Evolutionary conservation across 1,140 invertebrate genomes (phyloP), one percentile per base, ranked within the genome.

Genomic region (Acromyrmex heyeri): DNA sequence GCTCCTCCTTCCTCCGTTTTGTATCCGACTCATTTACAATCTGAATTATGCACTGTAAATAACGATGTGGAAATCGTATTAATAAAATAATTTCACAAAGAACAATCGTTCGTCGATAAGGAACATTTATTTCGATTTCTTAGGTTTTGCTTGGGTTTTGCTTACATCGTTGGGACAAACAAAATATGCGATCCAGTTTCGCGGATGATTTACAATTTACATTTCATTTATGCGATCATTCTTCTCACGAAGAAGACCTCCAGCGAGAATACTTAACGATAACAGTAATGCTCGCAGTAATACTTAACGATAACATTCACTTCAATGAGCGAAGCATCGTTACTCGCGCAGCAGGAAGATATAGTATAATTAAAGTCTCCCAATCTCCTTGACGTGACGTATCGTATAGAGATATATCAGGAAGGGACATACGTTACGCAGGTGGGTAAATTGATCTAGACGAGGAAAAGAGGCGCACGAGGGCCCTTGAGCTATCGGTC

Each of bases 401-500:
- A 44, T 55, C 18, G 12, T 18, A 50, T 48, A 10, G 65, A 65
- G 7, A 65, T 50, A 67, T 65, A 67, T 65, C 44, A 6, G 24
- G 16, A 34, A 78, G 24, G 44, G 12, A 18, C 21, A 24, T n/a
- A 48, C 70, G 18, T 78, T 38, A 65, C 57, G 73, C 82, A 78
- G 82, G 72, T 83, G 69, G 38, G 48, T 24, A 73, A 81, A 89
- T 73, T 65, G 59, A 76, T 78, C 55, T 48, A 83, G 88, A 75
- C 62, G 38, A 53, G 78, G 14, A 8, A n/a, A 27, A 21, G 50
- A 75, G 61, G 61, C 27, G 53, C 48, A 4, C 65, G 18, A 27
- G 34, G 79, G 83, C 82, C 73, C 88, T 76, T 73, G 70, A 87
- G 87, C 78, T 81, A 90, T 90, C 78, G 64, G 48, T 87, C 82